These are phyloP conservation scores for Rhagium mordax DNA, from an alignment of 2,888 invertebrate genomes.

Conservation along the genomic window DNA sequence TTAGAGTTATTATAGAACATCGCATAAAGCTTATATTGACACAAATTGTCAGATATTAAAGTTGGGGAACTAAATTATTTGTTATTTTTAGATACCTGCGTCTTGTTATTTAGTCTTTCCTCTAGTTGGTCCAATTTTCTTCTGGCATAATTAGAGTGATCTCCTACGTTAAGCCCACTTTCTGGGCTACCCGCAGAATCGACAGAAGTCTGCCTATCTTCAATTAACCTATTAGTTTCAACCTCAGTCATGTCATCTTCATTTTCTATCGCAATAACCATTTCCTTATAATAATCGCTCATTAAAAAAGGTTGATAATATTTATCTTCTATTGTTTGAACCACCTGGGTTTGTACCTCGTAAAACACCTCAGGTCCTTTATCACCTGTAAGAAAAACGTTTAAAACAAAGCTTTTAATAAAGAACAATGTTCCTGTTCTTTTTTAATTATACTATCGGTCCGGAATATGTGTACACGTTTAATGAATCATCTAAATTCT, in stretches of 20 bases:
- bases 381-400: constrained; percentile 76
- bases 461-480: too few species aligned
- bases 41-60: too few species aligned
- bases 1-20: too few species aligned
- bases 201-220: constrained; percentile 74
- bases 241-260: constrained; percentile 70
- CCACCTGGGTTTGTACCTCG: constrained; percentile 87
- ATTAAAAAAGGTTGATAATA: constrained; percentile 92
- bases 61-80: neutral
- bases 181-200: constrained; percentile 73
- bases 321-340: constrained; percentile 86
- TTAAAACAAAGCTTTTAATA: neutral
- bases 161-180: constrained; percentile 78
- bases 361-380: constrained; percentile 91
- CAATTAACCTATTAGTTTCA: constrained; percentile 68
- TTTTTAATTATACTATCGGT: too few species aligned
- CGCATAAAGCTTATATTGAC: too few species aligned
- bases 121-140: constrained; percentile 87
- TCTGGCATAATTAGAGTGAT: constrained; percentile 87
- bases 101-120: constrained; percentile 88
- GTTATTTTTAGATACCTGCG: constrained; percentile 70
- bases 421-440: too few species aligned
- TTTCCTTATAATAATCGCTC: constrained; percentile 86
- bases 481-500: too few species aligned
- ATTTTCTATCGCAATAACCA: constrained; percentile 78